Base-by-base conservation (phyloP, 53 echinoderm and acorn worm species). In the Glandiceps talaboti region DNA sequence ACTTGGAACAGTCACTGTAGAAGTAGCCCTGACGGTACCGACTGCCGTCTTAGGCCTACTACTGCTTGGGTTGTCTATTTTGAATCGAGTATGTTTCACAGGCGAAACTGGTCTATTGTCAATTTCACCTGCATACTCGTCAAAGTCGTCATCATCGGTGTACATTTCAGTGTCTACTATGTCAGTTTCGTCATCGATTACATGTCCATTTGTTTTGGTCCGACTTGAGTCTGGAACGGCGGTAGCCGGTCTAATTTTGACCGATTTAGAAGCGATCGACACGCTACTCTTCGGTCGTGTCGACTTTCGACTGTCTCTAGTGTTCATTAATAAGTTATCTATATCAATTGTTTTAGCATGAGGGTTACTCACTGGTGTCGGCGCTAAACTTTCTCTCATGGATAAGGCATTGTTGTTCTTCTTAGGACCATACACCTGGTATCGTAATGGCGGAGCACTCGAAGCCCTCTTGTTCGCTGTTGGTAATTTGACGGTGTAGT, bases 361-460 rank as follows among this genome's bases (percentile, higher is more conserved):
- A 32, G 25, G 31, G 25, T 20, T 77, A 32, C 81, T 81, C 1
- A 74, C 25, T 1, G 73, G 74, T 0, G 72, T 74, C 0, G 80
- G 74, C 1, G 85, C 75, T 31, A 32, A 29, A 74, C 74, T 74
- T 74, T 80, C 85, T 25, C 75, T 83, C 76, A 79, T 64, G 32
- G 79, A 30, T 14, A 33, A 74, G 14, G 76, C 28, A 30, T 74
- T 82, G n/a, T n/a, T n/a, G n/a, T n/a, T n/a, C n/a, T n/a, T n/a
- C 74, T 72, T 28, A 10, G 32, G 77, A 29, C 30, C 76, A 31
- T 27, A 32, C 14, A 28, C 76, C 10, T 79, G 73, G 27, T 74
- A 74, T 28, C 1, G 30, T 28, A 32, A 76, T 1, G 74, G 20
- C 1, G 33, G 6, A 1, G 29, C 32, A 1, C 78, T 31, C 27